These are phyloP conservation scores for Silvanus unidentatus DNA, from an alignment of 2,888 invertebrate species.

Conservation along the genomic window DNA sequence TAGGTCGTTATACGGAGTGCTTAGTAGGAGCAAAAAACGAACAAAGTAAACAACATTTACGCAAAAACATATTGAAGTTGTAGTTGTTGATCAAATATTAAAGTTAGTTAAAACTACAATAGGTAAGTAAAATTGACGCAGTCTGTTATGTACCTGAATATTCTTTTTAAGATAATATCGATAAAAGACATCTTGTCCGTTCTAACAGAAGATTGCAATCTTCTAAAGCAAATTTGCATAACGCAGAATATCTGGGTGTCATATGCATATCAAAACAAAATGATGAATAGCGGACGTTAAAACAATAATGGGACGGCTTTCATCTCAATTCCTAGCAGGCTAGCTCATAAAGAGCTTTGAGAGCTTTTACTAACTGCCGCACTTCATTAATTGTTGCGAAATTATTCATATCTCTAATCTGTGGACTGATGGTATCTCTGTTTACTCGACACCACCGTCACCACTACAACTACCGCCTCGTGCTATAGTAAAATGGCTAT, in stretches of 20 bases:
- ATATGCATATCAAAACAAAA: constrained; percentile 38
- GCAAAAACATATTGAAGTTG: no score
- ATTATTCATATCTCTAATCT: constrained; percentile 46
- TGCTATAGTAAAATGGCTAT: not conserved
- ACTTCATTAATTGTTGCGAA: constrained; percentile 43
- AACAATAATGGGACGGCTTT: constrained; percentile 39
- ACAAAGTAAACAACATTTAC: no score
- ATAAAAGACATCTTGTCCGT: no score
- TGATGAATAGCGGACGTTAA: constrained; percentile 39
- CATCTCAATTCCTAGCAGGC: constrained; percentile 33
- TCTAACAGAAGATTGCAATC: constrained; percentile 37
- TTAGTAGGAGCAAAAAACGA: no score
- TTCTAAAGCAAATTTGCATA: constrained; percentile 40
- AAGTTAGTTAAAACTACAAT: no score
- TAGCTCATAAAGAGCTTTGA: constrained; percentile 39
- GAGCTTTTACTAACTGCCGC: constrained; percentile 38
- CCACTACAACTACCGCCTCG: constrained; percentile 2
- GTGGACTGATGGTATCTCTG: constrained; percentile 44
- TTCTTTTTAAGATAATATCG: no score
- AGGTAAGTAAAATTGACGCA: no score
- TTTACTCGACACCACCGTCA: constrained; percentile 27
- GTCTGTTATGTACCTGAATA: no score
- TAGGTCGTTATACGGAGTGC: no score
- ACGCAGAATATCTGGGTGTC: constrained; percentile 34
- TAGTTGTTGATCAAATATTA: no score